A percentile compares a stretch with the other conserved stretches of the same genome.
Conservation (phyloP, 2,797 vertebrate species). For the Anabas testudineus region DNA sequence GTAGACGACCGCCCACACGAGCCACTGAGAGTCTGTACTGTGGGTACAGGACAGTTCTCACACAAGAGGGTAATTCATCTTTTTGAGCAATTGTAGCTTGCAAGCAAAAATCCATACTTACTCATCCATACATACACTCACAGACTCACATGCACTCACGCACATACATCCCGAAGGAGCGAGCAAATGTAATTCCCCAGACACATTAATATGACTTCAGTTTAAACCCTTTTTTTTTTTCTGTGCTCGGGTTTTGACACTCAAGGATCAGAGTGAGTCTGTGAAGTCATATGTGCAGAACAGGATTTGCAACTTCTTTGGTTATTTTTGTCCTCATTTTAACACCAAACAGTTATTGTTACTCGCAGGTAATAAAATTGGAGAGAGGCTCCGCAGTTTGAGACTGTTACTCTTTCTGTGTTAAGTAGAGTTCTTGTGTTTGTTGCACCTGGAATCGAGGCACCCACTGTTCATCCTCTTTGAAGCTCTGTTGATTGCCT, state of each 20-base stretch:
- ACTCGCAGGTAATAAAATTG: not conserved
- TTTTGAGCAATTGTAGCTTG: constrained; percentile 24
- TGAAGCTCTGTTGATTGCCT: constrained; percentile 33
- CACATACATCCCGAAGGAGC: not conserved
- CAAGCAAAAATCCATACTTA: constrained; percentile 47
- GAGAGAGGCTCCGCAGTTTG: not conserved
- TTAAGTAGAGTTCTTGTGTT: not conserved
- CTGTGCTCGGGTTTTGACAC: not conserved
- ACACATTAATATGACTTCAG: constrained; percentile 14
- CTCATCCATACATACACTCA: too few relatives aligned
- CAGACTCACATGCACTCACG: not conserved
- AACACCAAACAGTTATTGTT: not conserved
- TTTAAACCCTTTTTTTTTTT: constrained; percentile 4
- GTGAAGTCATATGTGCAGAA: not conserved
- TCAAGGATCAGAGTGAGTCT: not conserved
- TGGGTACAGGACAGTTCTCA: constrained; percentile 10
- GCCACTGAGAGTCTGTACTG: constrained; percentile 24
- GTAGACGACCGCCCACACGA: constrained; percentile 31
- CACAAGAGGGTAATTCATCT: constrained; percentile 51
- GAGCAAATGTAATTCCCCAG: constrained; percentile 16
- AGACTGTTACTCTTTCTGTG: not conserved
- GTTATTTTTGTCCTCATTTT: not conserved
- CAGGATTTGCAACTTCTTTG: not conserved
- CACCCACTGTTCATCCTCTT: constrained; percentile 3
- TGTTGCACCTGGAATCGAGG: not conserved